Base-by-base conservation (phyloP, 35 echinoderm and acorn worm genomes). In the Diadema setosum region DNA sequence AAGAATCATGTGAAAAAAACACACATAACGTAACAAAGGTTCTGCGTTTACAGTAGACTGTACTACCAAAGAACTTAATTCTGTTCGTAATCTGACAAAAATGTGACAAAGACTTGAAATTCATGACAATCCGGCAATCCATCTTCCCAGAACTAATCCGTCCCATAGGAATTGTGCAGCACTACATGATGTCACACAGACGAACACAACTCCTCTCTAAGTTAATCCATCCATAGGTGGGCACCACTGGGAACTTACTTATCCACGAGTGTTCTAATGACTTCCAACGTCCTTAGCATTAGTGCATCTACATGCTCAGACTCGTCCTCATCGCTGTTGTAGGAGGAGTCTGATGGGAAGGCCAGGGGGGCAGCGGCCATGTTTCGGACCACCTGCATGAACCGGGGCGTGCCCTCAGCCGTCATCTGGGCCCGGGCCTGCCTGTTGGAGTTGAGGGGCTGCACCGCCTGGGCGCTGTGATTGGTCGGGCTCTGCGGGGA, bases 191-290 rank as follows among this genome's bases (percentile, higher is more conserved):
- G n/a, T n/a, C n/a, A n/a, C n/a, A n/a, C n/a, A n/a, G n/a, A n/a
- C n/a, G n/a, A n/a, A n/a, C n/a, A n/a, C n/a, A n/a, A n/a, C n/a
- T n/a, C n/a, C n/a, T n/a, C n/a, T n/a, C n/a, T n/a, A n/a, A n/a
- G n/a, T n/a, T n/a, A n/a, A n/a, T n/a, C n/a, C n/a, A n/a, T n/a
- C n/a, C n/a, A n/a, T n/a, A n/a, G n/a, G n/a, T n/a, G n/a, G n/a
- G n/a, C n/a, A n/a, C n/a, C n/a, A n/a, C n/a, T n/a, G n/a, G 14
- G 7, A 41, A 89, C 91, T 84, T 89, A 94, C 91, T 94, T 94
- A 84, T 94, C 91, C 11, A 94, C 91, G 33, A 94, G 64, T 39
- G 63, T 83, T 26, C 91, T 84, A 65, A 94, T 94, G 23, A 88
- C 87, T 16, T 81, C 39, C 46, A 94, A 75, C 4, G 91, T 94